A percentile compares a stretch with the other conserved stretches of the same genome.
phyloP scores from a whole-genome alignment of 2,888 invertebrate genomes.

The Temnothorax ravouxi region DNA sequence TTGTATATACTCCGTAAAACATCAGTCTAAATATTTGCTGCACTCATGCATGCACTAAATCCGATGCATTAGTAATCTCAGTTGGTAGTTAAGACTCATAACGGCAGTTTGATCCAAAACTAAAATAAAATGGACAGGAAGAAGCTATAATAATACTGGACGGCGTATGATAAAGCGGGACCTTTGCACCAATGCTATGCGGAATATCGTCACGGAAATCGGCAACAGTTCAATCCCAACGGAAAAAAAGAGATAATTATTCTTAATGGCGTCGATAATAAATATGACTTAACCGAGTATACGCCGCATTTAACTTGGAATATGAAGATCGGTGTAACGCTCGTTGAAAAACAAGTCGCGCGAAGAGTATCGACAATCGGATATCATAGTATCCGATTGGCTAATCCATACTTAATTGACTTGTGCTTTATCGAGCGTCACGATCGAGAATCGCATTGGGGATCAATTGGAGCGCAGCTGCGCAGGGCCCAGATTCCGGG shows the following conservation, averaged over 20 bases:
- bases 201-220: conserved; percentile 11
- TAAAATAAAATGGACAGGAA: not conserved
- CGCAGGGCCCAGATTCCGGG: conserved; percentile 53
- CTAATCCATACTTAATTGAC: conserved; percentile 73
- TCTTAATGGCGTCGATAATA: conserved; percentile 29
- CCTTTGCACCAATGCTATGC: not conserved
- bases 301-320: not conserved
- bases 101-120: not conserved
- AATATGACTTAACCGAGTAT: not conserved
- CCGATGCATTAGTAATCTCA: conserved; percentile 4
- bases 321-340: conserved; percentile 11
- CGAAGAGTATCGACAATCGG: not conserved
- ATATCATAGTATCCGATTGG: conserved; percentile 55
- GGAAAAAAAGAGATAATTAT: not conserved
- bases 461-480: conserved; percentile 70
- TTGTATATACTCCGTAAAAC: not conserved
- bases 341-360: conserved; percentile 4
- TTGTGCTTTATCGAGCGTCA: conserved; percentile 71
- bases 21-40: not conserved
- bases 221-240: not conserved
- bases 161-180: not conserved
- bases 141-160: not conserved
- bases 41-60: not conserved
- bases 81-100: not conserved
- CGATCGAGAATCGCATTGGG: conserved; percentile 68